A percentile compares a stretch with the other conserved stretches of the same genome.
phyloP scores from a whole-genome alignment of 2,113 vertebrate genomes.

The Microtus pennsylvanicus region DNA sequence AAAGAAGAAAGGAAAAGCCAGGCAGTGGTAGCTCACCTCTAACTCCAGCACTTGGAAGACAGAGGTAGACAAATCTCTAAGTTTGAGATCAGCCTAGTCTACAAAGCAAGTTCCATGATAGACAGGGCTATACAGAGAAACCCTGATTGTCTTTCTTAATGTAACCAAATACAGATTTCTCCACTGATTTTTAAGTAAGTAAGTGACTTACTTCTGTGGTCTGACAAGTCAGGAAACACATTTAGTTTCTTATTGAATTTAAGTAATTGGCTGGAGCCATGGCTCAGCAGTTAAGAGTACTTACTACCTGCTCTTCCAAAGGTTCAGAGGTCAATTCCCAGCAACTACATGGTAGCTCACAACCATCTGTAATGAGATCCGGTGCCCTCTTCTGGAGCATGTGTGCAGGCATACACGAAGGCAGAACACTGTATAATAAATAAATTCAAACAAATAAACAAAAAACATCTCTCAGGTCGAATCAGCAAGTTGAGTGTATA shows the following conservation, averaged over 20 bases:
- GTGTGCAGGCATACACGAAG: too few relatives aligned
- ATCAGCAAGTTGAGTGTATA: too few relatives aligned
- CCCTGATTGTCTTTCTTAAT: neutral
- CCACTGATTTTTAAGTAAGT: too few relatives aligned
- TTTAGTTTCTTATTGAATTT: neutral
- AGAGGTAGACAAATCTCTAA: neutral
- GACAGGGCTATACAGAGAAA: neutral
- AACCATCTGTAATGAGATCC: too few relatives aligned
- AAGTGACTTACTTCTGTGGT: neutral
- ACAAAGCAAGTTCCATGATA: too few relatives aligned
- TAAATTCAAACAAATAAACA: too few relatives aligned
- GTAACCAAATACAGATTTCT: neutral
- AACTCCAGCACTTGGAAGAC: neutral
- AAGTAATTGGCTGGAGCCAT: neutral
- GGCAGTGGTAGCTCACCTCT: neutral
- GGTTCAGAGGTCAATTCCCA: too few relatives aligned
- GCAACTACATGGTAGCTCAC: too few relatives aligned
- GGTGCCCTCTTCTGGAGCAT: too few relatives aligned
- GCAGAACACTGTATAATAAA: too few relatives aligned
- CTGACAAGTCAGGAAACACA: neutral
- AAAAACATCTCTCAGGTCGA: neutral
- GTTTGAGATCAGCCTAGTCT: neutral
- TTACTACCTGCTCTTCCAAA: too few relatives aligned
- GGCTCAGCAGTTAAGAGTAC: too few relatives aligned
- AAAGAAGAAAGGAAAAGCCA: neutral